Evolutionary conservation across 92 coral and sea anemone species (phyloP).

Genomic region (Parazoanthus darwini): DNA sequence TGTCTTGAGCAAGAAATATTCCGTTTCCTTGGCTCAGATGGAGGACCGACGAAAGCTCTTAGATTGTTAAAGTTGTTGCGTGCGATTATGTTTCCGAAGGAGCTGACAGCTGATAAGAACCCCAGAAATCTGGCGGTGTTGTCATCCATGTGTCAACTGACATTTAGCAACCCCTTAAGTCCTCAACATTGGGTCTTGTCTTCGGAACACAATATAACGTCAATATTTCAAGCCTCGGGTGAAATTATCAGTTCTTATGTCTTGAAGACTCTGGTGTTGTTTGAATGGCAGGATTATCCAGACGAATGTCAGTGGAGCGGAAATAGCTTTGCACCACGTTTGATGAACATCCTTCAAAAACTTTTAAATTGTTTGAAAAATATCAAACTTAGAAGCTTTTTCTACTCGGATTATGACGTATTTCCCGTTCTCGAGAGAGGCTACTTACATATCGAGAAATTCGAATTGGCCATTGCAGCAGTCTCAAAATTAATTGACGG

Average conservation of each 20-base stretch:
- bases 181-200: not conserved
- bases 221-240: not conserved
- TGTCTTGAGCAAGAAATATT: not conserved
- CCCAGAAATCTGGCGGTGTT: not conserved
- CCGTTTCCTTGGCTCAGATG: constrained; percentile 24
- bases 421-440: not conserved
- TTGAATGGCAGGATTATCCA: constrained; percentile 31
- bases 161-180: not conserved
- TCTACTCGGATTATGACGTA: not conserved
- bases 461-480: not conserved
- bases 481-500: not conserved
- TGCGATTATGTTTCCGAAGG: not conserved
- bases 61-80: constrained; percentile 2
- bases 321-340: not conserved
- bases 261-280: constrained; percentile 39
- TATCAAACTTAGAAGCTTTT: not conserved
- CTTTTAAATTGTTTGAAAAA: not conserved
- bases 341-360: not conserved
- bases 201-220: not conserved
- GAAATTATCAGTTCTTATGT: constrained; percentile 29
- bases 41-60: not conserved
- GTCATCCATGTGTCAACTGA: not conserved
- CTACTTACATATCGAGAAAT: not conserved
- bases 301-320: not conserved
- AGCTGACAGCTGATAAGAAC: too few relatives aligned